Percentiles rank a stretch among this genome's conserved stretches.
phyloP scores from a whole-genome alignment of 2,113 vertebrate species.

The Myrmecophaga tridactyla region DNA sequence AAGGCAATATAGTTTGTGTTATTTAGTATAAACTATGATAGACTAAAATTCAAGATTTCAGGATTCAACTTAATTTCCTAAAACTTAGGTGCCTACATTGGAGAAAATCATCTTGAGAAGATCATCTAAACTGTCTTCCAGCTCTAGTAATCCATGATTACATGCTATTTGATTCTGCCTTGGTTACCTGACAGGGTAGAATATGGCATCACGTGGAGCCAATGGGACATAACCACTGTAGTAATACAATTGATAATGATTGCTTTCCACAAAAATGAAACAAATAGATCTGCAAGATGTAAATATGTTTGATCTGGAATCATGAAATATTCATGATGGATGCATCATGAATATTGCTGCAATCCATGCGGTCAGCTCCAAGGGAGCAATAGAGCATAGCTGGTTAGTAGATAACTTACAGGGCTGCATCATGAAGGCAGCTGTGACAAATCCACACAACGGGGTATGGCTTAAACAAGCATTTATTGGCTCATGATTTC shows the following conservation, averaged over 20 bases:
- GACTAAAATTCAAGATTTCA: not conserved
- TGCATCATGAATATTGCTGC: not conserved
- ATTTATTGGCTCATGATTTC: too few relatives aligned
- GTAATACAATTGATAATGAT: rapidly evolving
- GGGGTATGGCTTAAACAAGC: too few relatives aligned
- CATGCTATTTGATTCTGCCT: not conserved
- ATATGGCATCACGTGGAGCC: rapidly evolving
- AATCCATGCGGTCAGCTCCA: rapidly evolving
- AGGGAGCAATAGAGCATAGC: rapidly evolving
- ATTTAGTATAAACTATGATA: not conserved
- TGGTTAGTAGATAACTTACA: rapidly evolving
- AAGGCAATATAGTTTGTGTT: not conserved
- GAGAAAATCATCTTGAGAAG: not conserved
- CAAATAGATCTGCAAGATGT: not conserved
- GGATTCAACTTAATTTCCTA: not conserved
- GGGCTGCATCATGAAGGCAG: rapidly evolving
- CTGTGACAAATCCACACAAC: not conserved
- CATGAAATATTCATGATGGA: too few relatives aligned
- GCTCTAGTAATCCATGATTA: too few relatives aligned
- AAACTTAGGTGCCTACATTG: not conserved
- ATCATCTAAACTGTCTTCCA: not conserved
- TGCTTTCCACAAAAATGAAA: not conserved
- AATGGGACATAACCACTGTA: rapidly evolving
- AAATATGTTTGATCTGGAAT: not conserved
- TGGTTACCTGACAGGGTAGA: not conserved